Evolutionary conservation across 2,888 invertebrate species (phyloP), one percentile per base, ranked within the genome.

Genomic region (Brachyptera risi): DNA sequence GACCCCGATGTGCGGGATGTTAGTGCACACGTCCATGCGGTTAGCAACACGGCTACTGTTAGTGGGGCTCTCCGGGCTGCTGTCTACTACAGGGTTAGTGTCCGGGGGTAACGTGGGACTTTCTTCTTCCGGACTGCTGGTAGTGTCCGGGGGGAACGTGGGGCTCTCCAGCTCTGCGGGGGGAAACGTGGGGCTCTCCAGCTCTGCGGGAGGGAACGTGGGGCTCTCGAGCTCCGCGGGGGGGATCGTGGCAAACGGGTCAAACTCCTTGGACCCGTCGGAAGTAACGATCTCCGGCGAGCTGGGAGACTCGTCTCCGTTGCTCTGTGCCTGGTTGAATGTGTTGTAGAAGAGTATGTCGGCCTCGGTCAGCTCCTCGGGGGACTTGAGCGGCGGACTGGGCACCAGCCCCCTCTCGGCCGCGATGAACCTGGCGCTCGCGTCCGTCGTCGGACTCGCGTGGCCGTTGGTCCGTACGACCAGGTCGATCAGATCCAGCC

Each of bases 201-300:
- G n/a, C n/a, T n/a, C n/a, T n/a, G n/a, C n/a, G n/a, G n/a, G n/a
- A n/a, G n/a, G n/a, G 37, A 17, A 17, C 37, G 23, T 19, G 17
- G 54, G 54, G 24, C 37, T 37, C 37, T 54, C 54, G 3, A 54
- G 13, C 17, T 54, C 54, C 21, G 9, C 21, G 1, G 13, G 57
- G 49, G 60, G 35, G 2, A 60, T 63, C 7, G 63, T 63, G 2
- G 60, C 58, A 37, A 63, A 63, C 17, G 63, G 63, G 15, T 63
- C 63, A 35, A 63, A 63, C 44, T 5, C 17, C 23, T 21, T 21
- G 13, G 54, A 23, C 35, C 37, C 19, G 13, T 47, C 47, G n/a
- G 26, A 24, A 9, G 54, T 37, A 11, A 56, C 49, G n/a, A n/a
- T n/a, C 17, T 51, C 51, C 17, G 21, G 61, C 26, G 37, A 61